Evolutionary conservation across 2,797 vertebrate species (phyloP).

Genomic region (Salmo trutta): DNA sequence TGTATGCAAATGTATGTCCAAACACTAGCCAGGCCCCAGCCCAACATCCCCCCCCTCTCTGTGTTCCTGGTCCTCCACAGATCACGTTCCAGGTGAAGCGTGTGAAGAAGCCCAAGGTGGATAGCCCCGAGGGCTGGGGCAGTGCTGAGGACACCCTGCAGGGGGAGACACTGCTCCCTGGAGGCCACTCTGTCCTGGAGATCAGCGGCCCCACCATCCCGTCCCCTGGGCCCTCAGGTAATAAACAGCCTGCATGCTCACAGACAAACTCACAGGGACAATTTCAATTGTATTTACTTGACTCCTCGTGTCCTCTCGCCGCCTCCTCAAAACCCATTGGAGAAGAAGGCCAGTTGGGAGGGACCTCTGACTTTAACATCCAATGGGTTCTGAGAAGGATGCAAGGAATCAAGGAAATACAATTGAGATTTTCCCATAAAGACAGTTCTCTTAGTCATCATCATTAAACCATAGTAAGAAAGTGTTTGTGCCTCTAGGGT

Average conservation of each 20-base stretch:
- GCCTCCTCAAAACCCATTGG: background rate
- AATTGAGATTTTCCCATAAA: background rate
- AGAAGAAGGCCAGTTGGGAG: too few species aligned
- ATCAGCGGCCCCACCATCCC: constrained; percentile 97
- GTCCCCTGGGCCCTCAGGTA: constrained; percentile 91
- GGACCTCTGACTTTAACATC: background rate
- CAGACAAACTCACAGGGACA: background rate
- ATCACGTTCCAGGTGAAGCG: constrained; percentile 99
- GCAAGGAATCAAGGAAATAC: too few species aligned
- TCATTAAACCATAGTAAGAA: background rate
- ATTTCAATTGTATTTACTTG: too few species aligned
- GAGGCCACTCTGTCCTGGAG: constrained; percentile 83
- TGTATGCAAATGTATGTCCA: background rate
- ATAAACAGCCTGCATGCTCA: background rate
- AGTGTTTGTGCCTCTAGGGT: background rate
- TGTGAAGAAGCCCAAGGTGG: constrained; percentile 89
- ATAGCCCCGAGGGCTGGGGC: constrained; percentile 71
- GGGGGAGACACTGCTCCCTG: constrained; percentile 66
- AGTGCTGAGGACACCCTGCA: constrained; percentile 72
- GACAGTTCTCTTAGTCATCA: background rate
- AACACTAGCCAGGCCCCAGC: background rate
- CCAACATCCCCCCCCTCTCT: background rate
- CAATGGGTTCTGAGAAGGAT: background rate
- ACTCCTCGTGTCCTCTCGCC: too few species aligned
- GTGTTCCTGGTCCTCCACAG: constrained; percentile 61